Base-by-base conservation (phyloP, 1,140 invertebrate genomes). In the Stenopsyche tienmushanensis region DNA sequence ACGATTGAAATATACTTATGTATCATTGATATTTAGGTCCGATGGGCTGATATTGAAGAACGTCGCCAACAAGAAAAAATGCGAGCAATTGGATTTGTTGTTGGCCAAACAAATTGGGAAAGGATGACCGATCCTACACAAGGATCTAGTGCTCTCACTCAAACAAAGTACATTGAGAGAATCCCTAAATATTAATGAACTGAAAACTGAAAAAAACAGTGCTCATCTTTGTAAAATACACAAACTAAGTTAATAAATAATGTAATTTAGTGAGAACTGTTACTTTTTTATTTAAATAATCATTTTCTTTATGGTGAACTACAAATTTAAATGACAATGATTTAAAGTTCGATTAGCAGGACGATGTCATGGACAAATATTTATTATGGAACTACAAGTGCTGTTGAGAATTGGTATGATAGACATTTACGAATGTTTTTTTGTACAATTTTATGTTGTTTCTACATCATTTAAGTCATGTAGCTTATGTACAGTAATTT, bases 11-110 rank as follows among this genome's bases (percentile, higher is more conserved):
- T 15, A 49, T 20, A 49, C 13, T 20, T 62, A 18, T 63, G 10
- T 17, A 18, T 34, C 10, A 29, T 50, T 53, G 45, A 7, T 47
- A 7, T 59, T 62, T 67, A 97, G 94, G 94, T 98, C 66, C 87
- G 94, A 62, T 98, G 95, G 95, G 95, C 95, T n/a, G 95, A 98
- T 80, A 84, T 98, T 71, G 95, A 97, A 83, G 94, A 97, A 78
- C 84, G 88, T 72, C 90, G 90, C 70, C 78, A 91, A 70, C 94
- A 96, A 79, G 88, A 93, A 73, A 92, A 93, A 79, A 90, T 94
- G 85, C 86, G 93, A 21, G 92, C 92, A 10, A 89, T 97, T 52
- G 95, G 95, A 13, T 98, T 98, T 79, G 93, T 97, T 29, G 92
- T 98, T 44, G 95, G 95, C 2, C 93, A 96, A 70, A 95, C 93